Percentiles rank a stretch among this genome's conserved stretches.
Evolutionary conservation across 2,113 vertebrate species (phyloP).

Genomic region (Sapayoa aenigma): DNA sequence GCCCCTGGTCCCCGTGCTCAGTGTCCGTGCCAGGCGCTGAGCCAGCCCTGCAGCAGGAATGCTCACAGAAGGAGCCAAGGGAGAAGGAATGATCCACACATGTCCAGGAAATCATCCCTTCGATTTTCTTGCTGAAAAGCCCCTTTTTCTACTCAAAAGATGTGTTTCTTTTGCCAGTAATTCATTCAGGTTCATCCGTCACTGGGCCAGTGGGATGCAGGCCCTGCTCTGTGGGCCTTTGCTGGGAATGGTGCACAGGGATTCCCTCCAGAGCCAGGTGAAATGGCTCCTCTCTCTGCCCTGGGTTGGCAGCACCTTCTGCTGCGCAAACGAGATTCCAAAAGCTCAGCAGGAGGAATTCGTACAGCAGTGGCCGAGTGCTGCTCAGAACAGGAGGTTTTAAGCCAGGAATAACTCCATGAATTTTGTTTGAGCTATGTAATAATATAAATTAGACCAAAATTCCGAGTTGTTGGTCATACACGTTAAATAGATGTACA

Average conservation of each 20-base stretch:
- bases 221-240: background rate
- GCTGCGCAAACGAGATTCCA: background rate
- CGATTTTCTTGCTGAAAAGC: background rate
- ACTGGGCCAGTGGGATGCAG: background rate
- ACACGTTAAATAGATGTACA: background rate
- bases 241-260: background rate
- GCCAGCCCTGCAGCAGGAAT: constrained; percentile 35
- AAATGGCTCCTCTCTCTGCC: background rate
- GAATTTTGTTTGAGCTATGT: background rate
- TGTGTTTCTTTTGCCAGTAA: background rate
- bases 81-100: background rate
- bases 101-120: background rate
- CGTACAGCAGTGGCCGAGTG: background rate
- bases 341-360: background rate
- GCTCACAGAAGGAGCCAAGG: background rate
- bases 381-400: background rate
- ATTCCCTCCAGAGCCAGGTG: background rate
- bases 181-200: background rate
- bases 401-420: background rate
- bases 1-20: background rate
- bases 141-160: background rate
- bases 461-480: background rate
- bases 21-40: background rate
- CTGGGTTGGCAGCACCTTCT: background rate
- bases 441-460: background rate